phyloP scores from a whole-genome alignment of 2,797 vertebrate genomes.

The Ficedula albicollis region DNA sequence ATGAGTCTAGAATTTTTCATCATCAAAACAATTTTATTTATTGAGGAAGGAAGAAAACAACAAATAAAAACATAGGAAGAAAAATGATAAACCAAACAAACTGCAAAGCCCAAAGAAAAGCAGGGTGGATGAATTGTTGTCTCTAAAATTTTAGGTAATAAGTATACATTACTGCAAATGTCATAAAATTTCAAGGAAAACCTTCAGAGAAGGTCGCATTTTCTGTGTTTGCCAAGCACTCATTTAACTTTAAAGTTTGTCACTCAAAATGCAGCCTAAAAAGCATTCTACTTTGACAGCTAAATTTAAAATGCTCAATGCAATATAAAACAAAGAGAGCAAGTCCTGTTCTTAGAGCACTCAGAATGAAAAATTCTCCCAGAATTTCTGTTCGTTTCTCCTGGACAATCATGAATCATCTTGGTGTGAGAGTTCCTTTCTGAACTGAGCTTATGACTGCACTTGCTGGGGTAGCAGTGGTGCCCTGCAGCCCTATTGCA shows the following conservation, averaged over 20 bases:
- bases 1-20: neutral
- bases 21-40: neutral
- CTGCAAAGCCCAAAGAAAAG: neutral
- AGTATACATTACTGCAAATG: neutral
- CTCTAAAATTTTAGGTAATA: neutral
- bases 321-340: neutral
- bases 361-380: neutral
- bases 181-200: neutral
- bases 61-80: neutral
- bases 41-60: neutral
- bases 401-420: fast-evolving
- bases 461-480: neutral
- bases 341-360: neutral
- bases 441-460: neutral
- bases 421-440: neutral
- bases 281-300: neutral
- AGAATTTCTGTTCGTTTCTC: neutral
- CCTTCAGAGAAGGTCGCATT: neutral
- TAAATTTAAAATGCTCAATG: neutral
- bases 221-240: neutral
- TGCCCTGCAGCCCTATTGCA: neutral
- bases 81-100: neutral
- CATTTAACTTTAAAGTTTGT: neutral
- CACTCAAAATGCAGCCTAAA: neutral
- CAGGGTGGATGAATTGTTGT: neutral